phyloP scores from a whole-genome alignment of 2,797 vertebrate species.

The Malacoctenus gilli region DNA sequence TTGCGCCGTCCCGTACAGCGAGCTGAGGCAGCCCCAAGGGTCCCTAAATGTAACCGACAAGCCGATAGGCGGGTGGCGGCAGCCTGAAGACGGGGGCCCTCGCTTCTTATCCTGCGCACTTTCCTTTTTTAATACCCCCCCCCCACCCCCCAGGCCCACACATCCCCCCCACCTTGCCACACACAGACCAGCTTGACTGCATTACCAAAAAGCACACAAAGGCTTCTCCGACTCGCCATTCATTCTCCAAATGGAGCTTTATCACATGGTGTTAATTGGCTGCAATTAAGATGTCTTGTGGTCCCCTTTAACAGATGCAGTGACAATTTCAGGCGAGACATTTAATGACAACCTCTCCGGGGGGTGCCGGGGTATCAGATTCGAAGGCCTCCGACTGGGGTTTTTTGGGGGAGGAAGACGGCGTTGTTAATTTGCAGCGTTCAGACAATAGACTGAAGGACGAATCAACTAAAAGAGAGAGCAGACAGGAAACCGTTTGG shows the following conservation, averaged over 20 bases:
- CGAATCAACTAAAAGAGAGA: constrained; percentile 9
- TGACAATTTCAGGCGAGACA: constrained; percentile 37
- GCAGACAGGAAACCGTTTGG: constrained; percentile 5
- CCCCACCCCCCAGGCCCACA: too few species aligned
- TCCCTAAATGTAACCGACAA: constrained; percentile 48
- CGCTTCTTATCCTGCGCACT: constrained; percentile 23
- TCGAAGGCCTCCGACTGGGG: constrained; percentile 2
- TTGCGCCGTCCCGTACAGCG: constrained; percentile 37
- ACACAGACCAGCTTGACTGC: constrained; percentile 64
- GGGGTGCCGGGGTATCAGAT: too few species aligned
- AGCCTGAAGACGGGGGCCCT: constrained; percentile 27
- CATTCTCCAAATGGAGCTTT: constrained; percentile 58
- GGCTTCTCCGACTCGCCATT: constrained; percentile 45
- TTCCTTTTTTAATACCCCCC: constrained; percentile 38
- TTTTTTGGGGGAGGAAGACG: constrained; percentile 2
- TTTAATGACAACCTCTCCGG: constrained; percentile 20
- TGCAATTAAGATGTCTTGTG: constrained; percentile 64
- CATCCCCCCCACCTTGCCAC: constrained; percentile 41
- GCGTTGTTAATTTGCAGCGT: constrained; percentile 16
- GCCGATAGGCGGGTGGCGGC: constrained; percentile 53
- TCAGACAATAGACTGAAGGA: neutral
- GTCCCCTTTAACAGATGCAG: constrained; percentile 41
- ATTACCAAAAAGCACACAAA: constrained; percentile 36
- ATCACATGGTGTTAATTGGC: constrained; percentile 70
- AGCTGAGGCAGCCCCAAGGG: constrained; percentile 52